phyloP scores from a whole-genome alignment of 2,888 invertebrate species.

The Agrotis ipsilon region DNA sequence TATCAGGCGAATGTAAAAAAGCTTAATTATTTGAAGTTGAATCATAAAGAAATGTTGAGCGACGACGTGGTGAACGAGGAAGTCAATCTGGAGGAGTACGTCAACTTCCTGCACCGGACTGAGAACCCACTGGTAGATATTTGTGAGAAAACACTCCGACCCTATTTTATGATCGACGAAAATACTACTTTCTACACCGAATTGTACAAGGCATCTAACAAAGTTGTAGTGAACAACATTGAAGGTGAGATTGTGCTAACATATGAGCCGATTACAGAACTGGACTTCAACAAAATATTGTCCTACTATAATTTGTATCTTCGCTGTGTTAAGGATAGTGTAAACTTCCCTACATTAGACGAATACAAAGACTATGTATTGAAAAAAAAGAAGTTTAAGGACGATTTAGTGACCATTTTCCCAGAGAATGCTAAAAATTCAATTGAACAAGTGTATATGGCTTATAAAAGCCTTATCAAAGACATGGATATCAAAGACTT shows the following conservation, averaged over 20 bases:
- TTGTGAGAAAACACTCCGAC: conserved; percentile 35
- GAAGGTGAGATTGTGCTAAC: conserved; percentile 12
- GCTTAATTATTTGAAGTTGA: conserved; percentile 66
- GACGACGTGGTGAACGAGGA: conserved; percentile 18
- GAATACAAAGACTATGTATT: conserved; percentile 28
- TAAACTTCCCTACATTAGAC: conserved; percentile 18
- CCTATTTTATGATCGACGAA: conserved; percentile 31
- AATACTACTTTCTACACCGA: conserved; percentile 18
- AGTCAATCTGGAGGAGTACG: conserved; percentile 35
- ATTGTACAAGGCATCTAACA: background rate
- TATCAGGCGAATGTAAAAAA: conserved; percentile 62
- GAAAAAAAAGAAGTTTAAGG: conserved; percentile 26
- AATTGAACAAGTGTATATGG: conserved; percentile 13
- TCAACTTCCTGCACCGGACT: conserved; percentile 16
- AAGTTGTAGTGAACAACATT: conserved; percentile 16
- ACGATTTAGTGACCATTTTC: conserved; percentile 31
- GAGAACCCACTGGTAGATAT: background rate
- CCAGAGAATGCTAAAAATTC: background rate
- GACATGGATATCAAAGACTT: conserved; percentile 6
- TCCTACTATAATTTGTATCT: conserved; percentile 28
- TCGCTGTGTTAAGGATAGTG: conserved; percentile 16
- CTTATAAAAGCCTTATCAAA: conserved; percentile 12
- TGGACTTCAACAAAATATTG: conserved; percentile 31
- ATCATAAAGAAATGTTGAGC: conserved; percentile 25
- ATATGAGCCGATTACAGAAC: conserved; percentile 20